Conservation (phyloP, 2,797 vertebrate species). For the Megaceryle alcyon region DNA sequence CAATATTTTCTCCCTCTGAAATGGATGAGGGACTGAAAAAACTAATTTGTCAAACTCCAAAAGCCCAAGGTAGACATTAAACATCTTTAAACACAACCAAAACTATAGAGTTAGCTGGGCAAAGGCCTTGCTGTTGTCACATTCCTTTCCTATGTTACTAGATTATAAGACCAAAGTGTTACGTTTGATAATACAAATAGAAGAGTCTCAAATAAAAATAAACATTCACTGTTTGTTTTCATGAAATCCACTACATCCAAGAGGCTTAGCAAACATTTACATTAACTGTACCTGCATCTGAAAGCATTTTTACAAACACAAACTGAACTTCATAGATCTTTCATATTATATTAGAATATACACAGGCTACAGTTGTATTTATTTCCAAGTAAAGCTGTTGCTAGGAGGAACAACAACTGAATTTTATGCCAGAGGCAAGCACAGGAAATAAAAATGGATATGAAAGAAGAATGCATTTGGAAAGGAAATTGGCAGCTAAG, state of each 20-base stretch:
- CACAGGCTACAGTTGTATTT: background rate
- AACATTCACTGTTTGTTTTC: background rate
- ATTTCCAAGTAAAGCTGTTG: slow-evolving; percentile 2
- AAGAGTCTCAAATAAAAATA: background rate
- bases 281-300: background rate
- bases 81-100: background rate
- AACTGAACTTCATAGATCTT: background rate
- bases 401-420: slow-evolving; percentile 6
- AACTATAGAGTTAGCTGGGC: background rate
- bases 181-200: background rate
- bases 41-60: background rate
- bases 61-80: background rate
- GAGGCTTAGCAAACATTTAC: background rate
- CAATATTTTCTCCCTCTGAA: background rate
- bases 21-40: background rate
- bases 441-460: slow-evolving; percentile 25
- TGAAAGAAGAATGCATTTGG: slow-evolving; percentile 2
- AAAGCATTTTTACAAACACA: background rate
- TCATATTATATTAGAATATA: background rate
- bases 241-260: background rate
- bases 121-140: background rate
- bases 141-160: background rate
- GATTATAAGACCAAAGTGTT: background rate
- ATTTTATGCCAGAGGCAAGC: background rate
- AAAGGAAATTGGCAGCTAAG: slow-evolving; percentile 1